Conservation (phyloP, 1,140 invertebrate genomes). For the Batillaria attramentaria region DNA sequence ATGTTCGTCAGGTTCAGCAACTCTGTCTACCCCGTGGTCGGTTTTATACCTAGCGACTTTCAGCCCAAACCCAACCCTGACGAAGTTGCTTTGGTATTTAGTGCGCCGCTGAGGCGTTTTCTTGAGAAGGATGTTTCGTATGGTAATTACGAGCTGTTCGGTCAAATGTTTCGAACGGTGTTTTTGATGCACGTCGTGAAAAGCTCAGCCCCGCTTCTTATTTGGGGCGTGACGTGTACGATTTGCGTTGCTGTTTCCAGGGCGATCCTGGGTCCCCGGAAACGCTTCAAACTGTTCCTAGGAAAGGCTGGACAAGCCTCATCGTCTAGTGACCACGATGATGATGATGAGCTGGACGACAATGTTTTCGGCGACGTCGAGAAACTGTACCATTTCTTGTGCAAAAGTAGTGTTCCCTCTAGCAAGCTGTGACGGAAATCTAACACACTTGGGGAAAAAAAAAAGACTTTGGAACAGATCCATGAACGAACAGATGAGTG, state of each 20-base stretch:
- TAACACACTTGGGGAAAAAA: background rate
- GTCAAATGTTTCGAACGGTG: background rate
- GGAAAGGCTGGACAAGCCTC: background rate
- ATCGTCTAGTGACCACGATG: background rate
- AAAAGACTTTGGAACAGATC: background rate
- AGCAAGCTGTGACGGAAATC: background rate
- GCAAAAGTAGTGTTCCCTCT: background rate
- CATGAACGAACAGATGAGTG: background rate
- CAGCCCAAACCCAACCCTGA: constrained; percentile 18
- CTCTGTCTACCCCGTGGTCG: constrained; percentile 25
- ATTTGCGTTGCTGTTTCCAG: constrained; percentile 9
- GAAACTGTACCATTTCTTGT: background rate
- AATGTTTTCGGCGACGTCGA: constrained; percentile 5
- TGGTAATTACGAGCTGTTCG: background rate
- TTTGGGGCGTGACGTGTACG: constrained; percentile 16
- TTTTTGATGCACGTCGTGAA: constrained; percentile 1
- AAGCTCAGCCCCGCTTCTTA: background rate
- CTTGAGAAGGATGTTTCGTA: background rate
- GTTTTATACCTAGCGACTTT: constrained; percentile 31
- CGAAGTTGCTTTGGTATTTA: constrained; percentile 30
- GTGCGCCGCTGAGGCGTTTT: constrained; percentile 25
- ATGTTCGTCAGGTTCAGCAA: constrained; percentile 45
- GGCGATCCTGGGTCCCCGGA: background rate
- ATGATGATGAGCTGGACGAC: background rate
- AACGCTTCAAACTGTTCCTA: background rate